A percentile compares a stretch with the other conserved stretches of the same genome.
Evolutionary conservation across 30 jellyfish, hydroid and myxozoan genomes (phyloP).

Genomic region (Hydractinia symbiolongicarpus): DNA sequence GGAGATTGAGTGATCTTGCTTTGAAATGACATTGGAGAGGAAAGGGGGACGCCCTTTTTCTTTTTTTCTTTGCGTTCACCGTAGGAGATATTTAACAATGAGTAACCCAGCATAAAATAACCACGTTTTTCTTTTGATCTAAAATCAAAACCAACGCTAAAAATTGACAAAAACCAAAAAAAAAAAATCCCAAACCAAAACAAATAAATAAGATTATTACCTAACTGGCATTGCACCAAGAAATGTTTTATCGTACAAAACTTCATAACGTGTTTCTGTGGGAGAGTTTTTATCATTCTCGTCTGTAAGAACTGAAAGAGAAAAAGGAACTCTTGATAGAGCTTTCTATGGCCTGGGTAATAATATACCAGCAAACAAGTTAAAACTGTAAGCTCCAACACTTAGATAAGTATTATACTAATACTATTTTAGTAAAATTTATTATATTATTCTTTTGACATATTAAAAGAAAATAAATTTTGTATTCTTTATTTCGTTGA

Average conservation of each 20-base stretch:
- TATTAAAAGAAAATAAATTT: no score
- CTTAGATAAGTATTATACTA: no score
- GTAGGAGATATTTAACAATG: slow-evolving; percentile 55
- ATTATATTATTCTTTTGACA: no score
- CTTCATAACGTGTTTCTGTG: slow-evolving; percentile 62
- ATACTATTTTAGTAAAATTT: no score
- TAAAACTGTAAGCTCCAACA: no score
- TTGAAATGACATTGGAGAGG: slow-evolving; percentile 35
- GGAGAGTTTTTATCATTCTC: slow-evolving; percentile 45
- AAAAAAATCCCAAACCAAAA: background rate
- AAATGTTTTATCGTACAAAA: slow-evolving; percentile 68
- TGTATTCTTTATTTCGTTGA: no score
- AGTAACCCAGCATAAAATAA: slow-evolving; percentile 52
- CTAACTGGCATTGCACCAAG: slow-evolving; percentile 40
- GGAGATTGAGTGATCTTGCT: slow-evolving; percentile 25
- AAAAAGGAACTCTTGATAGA: background rate
- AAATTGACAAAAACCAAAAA: background rate
- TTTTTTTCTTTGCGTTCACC: slow-evolving; percentile 61
- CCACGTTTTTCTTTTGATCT: slow-evolving; percentile 46
- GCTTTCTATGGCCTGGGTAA: no score
- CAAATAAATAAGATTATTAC: background rate
- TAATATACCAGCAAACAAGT: no score
- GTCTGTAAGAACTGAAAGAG: slow-evolving; percentile 44
- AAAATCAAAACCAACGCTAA: background rate
- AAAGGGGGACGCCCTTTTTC: slow-evolving; percentile 44